Conservation (phyloP, 2,888 invertebrate species). For the Trichogramma evanescens region DNA sequence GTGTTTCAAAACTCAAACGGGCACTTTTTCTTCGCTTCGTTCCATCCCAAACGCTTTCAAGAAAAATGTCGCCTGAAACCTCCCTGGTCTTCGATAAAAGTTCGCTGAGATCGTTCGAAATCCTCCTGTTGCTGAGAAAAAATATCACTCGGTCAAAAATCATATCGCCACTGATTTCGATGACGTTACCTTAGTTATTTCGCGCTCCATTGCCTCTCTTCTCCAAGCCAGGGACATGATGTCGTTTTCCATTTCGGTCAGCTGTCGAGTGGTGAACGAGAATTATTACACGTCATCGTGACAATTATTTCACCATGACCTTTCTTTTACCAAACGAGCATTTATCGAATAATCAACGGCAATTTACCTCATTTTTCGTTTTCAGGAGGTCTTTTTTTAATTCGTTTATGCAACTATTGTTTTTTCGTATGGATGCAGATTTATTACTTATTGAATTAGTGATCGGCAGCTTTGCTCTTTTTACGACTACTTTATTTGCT, state of each 20-base stretch:
- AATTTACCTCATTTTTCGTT: constrained; percentile 33
- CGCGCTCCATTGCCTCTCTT: constrained; percentile 6
- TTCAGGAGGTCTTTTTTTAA: constrained; percentile 32
- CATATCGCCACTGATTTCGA: background rate
- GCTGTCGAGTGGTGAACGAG: constrained; percentile 2
- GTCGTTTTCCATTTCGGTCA: constrained; percentile 18
- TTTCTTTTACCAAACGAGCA: too few relatives aligned
- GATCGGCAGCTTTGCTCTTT: background rate
- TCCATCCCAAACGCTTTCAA: too few relatives aligned
- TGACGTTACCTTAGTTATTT: constrained; percentile 10
- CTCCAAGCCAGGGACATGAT: constrained; percentile 6
- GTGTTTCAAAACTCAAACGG: too few relatives aligned
- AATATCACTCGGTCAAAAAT: background rate
- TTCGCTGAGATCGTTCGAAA: constrained; percentile 3
- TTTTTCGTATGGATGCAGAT: constrained; percentile 23
- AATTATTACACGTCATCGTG: too few relatives aligned
- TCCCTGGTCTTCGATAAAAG: constrained; percentile 6
- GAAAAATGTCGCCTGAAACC: too few relatives aligned
- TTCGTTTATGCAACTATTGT: constrained; percentile 28
- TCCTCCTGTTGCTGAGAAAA: constrained; percentile 13
- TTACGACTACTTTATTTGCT: constrained; percentile 9
- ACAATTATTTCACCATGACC: too few relatives aligned
- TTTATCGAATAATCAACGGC: constrained; percentile 12
- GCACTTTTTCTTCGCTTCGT: too few relatives aligned
- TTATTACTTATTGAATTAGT: constrained; percentile 25